Base-by-base conservation (phyloP, 2,797 vertebrate genomes). In the Acanthurus tractus region DNA sequence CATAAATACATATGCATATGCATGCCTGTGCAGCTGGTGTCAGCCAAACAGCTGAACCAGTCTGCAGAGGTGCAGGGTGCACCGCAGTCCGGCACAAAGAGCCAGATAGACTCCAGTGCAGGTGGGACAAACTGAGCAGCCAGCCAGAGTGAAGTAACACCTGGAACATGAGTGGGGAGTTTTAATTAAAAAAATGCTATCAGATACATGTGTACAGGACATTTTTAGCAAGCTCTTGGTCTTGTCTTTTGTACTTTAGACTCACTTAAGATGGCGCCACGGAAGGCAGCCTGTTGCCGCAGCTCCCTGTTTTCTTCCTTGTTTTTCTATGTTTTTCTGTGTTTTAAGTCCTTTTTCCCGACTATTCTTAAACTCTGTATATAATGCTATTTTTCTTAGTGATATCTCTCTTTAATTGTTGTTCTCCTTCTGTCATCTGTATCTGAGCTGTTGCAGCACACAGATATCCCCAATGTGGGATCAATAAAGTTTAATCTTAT, bases 171-270 rank as follows among this genome's bases (percentile, higher is more conserved):
- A 38, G 25, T 5, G 23, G 53, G 61, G 52, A 84, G 76, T 83
- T 87, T 61, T 71, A 61, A n/a, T n/a, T 61, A 46, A 89, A 85
- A 77, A 63, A 20, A 83, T 63, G 67, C 53, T 72, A 29, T 54
- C 52, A 49, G 59, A 77, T 46, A 42, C 25, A 69, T 55, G 25
- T 38, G 54, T 48, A 64, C 53, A 70, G 58, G 59, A 76, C 54
- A 48, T 23, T 57, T 83, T 63, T 57, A 67, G 49, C 62, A 52
- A 52, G 25, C 73, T 29, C 25, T 29, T 29, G 63, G 75, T 45
- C 29, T 38, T 7, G 55, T 45, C 34, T 49, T 54, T 11, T n/a
- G 25, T 29, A 2, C 25, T 29, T 3, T 29, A 4, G 25, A 29
- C 25, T 29, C 5, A 29, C 25, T 29, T n/a, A n/a, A n/a, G n/a